Evolutionary conservation across 1,140 invertebrate species (phyloP).

Genomic region (Penaeus chinensis): DNA sequence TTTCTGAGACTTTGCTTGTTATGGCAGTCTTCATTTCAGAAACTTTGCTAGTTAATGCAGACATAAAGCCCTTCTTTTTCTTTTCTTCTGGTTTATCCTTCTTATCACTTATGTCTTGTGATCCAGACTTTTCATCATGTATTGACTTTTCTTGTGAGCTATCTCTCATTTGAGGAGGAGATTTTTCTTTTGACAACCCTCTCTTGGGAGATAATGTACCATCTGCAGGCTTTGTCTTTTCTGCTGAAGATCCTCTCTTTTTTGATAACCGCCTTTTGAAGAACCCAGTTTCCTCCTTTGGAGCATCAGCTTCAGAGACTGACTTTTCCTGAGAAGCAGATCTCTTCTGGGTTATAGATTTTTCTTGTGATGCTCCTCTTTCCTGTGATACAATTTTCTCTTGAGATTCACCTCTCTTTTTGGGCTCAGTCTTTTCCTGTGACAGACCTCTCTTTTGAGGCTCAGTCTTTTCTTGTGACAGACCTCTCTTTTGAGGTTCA

Average conservation of each 20-base stretch:
- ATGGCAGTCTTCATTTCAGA: conserved; percentile 38
- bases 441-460: neutral
- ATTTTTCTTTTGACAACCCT: neutral
- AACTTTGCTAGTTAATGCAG: conserved; percentile 43
- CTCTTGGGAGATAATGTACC: neutral
- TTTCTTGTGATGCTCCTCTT: neutral
- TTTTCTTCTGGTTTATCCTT: conserved; percentile 5
- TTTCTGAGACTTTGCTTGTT: conserved; percentile 11
- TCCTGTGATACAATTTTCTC: neutral
- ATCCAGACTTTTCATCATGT: neutral
- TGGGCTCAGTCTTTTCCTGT: neutral
- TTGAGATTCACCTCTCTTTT: neutral
- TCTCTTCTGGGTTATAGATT: neutral
- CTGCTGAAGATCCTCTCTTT: neutral
- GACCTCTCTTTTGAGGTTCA: neutral
- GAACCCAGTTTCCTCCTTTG: too few relatives aligned
- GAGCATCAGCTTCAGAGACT: neutral
- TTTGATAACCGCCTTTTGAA: too few relatives aligned
- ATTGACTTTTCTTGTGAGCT: neutral
- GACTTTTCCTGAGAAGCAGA: neutral
- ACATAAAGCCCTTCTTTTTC: conserved; percentile 24
- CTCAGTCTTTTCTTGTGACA: neutral
- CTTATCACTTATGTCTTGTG: neutral
- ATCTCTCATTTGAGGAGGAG: neutral
- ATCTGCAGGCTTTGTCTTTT: neutral